Base-by-base conservation (phyloP, 1,140 invertebrate species). In the Hormaphis cornu region DNA sequence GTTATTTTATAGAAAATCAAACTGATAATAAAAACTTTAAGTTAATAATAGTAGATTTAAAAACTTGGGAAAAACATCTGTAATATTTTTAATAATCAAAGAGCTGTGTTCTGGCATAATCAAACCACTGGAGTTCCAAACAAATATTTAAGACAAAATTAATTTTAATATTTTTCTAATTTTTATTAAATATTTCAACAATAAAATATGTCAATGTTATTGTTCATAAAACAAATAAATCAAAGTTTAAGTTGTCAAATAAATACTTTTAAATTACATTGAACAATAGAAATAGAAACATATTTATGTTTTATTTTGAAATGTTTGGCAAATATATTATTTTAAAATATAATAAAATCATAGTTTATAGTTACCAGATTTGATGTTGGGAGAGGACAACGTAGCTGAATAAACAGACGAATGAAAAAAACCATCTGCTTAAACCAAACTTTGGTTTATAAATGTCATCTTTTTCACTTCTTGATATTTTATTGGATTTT, bases 361-460 rank as follows among this genome's bases (percentile, higher is more conserved):
- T 44, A 44, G 5, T 44, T 8, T 44, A 8, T 22, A 24, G n/a
- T 58, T 58, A 58, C 54, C 54, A 37, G 33, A 37, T 58, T 58
- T 33, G 54, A 37, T 58, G 22, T 30, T 58, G 33, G 20, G 20
- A 33, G 18, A n/a, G n/a, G n/a, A n/a, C n/a, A n/a, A 37, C 54
- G 54, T 18, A 37, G 33, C 37, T 58, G 54, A 58, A 58, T 18
- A 58, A 58, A 58, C 33, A 33, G 54, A 22, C 33, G 54, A 56
- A 58, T 58, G 33, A 58, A 58, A 12, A 8, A 22, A 8, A 37
- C 37, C 54, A 58, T 58, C 33, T 58, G 54, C n/a, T 58, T 20
- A 37, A 70, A 70, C 70, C 70, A 70, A 46, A 61, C 18, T 61
- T 30, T 46, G 70, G 70, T 9, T 30, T 59, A 24, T 59, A 70